phyloP scores from a whole-genome alignment of 2,113 vertebrate genomes.

The human (Homo sapiens) region DNA sequence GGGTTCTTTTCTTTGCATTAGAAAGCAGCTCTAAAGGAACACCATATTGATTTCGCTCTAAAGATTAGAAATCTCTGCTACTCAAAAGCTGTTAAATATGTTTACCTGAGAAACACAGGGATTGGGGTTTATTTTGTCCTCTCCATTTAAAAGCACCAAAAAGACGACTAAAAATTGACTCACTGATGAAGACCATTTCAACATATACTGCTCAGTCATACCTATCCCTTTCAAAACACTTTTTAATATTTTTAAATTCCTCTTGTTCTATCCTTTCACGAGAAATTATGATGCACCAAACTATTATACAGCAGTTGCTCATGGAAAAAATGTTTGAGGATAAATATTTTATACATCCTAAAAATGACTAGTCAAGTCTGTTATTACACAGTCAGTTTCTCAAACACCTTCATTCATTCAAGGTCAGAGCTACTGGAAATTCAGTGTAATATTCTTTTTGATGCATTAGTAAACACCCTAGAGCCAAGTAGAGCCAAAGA shows the following conservation, averaged over 20 bases:
- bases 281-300: constrained; percentile 38
- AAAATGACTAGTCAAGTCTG: not conserved
- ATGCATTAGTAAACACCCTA: constrained; percentile 16
- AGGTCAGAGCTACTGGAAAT: not conserved
- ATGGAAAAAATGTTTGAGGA: not conserved
- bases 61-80: constrained; percentile 29
- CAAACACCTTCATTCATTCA: not conserved
- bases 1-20: constrained; percentile 32
- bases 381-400: not conserved
- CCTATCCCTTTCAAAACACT: not conserved
- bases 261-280: constrained; percentile 41
- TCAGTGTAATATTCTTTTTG: not conserved
- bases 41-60: constrained; percentile 35
- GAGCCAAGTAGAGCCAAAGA: not conserved
- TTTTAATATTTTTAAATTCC: not conserved
- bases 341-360: not conserved
- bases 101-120: not conserved
- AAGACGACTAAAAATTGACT: not conserved
- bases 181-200: not conserved
- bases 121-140: not conserved
- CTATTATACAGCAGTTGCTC: not conserved
- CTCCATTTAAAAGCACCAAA: constrained; percentile 40
- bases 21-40: not conserved
- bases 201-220: not conserved
- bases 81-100: constrained; percentile 21